Base-by-base conservation (phyloP, 2,113 vertebrate genomes). In the Podarcis muralis region DNA sequence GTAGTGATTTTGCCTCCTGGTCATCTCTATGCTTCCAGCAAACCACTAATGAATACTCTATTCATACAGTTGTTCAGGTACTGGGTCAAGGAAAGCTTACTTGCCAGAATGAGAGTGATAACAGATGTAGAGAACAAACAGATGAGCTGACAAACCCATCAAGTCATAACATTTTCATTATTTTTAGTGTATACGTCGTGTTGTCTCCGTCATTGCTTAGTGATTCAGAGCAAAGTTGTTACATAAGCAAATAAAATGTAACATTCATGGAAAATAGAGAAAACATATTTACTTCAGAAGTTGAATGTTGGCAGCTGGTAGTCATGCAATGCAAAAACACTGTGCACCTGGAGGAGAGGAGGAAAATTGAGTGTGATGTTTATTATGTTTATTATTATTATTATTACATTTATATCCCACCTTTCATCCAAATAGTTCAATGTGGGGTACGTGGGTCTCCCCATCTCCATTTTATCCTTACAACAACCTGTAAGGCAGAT, bases 171-270 rank as follows among this genome's bases (percentile, higher is more conserved):
- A 48, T 74, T 71, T 79, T 30, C 57, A 84, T 79, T 59, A 15
- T 79, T 84, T 79, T 78, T 84, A 18, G 8, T 78, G 13, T 30
- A 57, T 15, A 35, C 77, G 83, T 57, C 68, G 30, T 87, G 48
- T 66, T 77, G 66, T 43, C 71, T 68, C 16, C 20, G 37, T 3
- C 30, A 65, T 85, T 81, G 57, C 30, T 86, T 37, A 81, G 37
- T 27, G 27, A 74, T 62, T 74, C 72, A 75, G 48, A 85, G 30
- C 22, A 81, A 85, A 85, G 53, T 48, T 75, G 57, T 89, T 86
- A 68, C 71, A 81, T 81, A 82, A 86, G 59, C 69, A 86, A 43
- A 75, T 76, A 69, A 86, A 81, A 89, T 35, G 25, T 16, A 86
- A 37, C 40, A 76, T 43, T 23, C 35, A 85, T 48, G 23, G 40